Percentiles rank a stretch among this genome's conserved stretches.
Conservation (phyloP, 2,888 invertebrate genomes). For the Habroteleia sp. region DNA sequence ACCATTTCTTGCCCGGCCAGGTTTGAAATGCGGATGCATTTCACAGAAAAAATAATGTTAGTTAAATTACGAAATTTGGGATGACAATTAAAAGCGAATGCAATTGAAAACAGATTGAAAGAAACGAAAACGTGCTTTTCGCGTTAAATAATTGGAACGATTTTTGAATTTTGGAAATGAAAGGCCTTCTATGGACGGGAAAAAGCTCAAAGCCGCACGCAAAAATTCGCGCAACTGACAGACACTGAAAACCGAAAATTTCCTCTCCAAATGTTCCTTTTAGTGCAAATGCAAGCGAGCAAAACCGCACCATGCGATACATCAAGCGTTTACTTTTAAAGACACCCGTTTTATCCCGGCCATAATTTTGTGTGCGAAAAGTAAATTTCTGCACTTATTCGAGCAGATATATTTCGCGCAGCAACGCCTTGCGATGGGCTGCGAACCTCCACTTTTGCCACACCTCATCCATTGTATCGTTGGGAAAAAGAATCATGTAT, state of each 20-base stretch:
- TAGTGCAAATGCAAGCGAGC: conserved; percentile 2
- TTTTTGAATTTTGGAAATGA: too few species aligned
- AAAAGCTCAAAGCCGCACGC: too few species aligned
- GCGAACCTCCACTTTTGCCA: conserved; percentile 35
- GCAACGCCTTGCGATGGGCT: conserved; percentile 11
- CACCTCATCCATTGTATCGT: conserved; percentile 56
- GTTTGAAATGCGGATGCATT: too few species aligned
- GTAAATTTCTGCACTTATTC: conserved; percentile 38
- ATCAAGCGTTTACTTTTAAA: conserved; percentile 12
- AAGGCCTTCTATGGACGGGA: too few species aligned
- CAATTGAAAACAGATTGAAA: too few species aligned
- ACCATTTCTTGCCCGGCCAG: too few species aligned
- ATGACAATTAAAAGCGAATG: too few species aligned
- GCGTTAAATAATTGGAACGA: too few species aligned
- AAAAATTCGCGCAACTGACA: neutral
- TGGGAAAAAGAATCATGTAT: conserved; percentile 55
- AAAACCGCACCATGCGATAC: conserved; percentile 3
- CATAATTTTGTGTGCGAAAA: conserved; percentile 40
- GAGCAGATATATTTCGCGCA: conserved; percentile 20
- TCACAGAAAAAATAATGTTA: too few species aligned
- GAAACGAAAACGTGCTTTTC: too few species aligned
- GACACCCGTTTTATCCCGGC: conserved; percentile 17
- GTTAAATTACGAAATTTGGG: too few species aligned
- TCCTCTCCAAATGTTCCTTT: neutral
- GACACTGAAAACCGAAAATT: conserved; percentile 1